Percentiles rank a stretch among this genome's conserved stretches.
phyloP scores from a whole-genome alignment of 2,113 vertebrate genomes.

The Corythoichthys haematopterus region DNA sequence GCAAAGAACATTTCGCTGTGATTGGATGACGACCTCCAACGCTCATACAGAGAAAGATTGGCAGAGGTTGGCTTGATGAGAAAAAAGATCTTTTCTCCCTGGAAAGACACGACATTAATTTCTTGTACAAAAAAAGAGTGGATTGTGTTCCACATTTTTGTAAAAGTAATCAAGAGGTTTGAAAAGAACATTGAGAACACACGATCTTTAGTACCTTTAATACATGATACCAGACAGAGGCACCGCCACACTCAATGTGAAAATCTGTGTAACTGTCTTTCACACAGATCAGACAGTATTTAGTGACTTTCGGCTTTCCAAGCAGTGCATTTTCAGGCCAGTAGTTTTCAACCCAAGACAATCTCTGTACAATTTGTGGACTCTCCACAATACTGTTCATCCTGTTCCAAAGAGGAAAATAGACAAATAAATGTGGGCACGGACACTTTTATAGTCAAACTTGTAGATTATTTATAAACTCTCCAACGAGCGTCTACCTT shows the following conservation, averaged over 20 bases:
- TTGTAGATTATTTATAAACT: not conserved
- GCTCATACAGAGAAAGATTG: conserved; percentile 95
- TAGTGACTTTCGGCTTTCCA: conserved; percentile 94
- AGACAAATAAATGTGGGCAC: not conserved
- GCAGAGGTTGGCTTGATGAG: conserved; percentile 96
- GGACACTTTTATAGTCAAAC: not conserved
- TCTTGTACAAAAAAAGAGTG: not conserved
- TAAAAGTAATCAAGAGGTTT: not conserved
- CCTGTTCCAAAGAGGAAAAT: conserved; percentile 64
- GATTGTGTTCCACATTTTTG: conserved; percentile 8
- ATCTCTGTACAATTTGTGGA: conserved; percentile 89
- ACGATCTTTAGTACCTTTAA: not conserved
- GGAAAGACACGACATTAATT: conserved; percentile 32
- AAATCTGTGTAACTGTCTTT: too few species aligned
- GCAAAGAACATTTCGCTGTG: conserved; percentile 99
- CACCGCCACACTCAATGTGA: too few species aligned
- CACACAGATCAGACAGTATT: conserved; percentile 95
- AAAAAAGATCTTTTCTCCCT: conserved; percentile 99
- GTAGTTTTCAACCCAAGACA: conserved; percentile 96
- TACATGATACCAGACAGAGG: too few species aligned
- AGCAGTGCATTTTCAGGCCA: conserved; percentile 93
- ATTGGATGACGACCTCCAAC: conserved; percentile 94
- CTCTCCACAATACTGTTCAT: conserved; percentile 94
- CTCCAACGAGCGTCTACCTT: conserved; percentile 65
- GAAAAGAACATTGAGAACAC: not conserved